A percentile compares a stretch with the other conserved stretches of the same genome.
These are phyloP conservation scores for Bovichtus variegatus DNA, from an alignment of 2,797 vertebrate species.

Conservation along the genomic window DNA sequence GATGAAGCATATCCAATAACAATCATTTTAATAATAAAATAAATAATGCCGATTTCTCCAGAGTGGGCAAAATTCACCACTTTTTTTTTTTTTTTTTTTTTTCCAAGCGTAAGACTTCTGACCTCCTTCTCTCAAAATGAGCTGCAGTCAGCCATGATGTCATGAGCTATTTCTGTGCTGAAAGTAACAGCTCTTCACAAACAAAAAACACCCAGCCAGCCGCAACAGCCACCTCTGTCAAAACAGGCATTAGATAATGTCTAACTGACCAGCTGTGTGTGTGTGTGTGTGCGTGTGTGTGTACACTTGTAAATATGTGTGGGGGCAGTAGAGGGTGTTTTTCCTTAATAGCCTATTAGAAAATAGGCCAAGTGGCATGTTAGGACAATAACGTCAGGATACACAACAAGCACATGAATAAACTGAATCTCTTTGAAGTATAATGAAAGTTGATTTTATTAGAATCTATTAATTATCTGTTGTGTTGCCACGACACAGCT, in stretches of 20 bases:
- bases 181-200: constrained; percentile 19
- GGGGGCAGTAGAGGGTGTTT: constrained; percentile 12
- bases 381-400: background rate
- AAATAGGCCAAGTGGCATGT: constrained; percentile 2
- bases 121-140: constrained; percentile 16
- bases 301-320: background rate
- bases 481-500: background rate
- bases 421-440: background rate
- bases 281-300: constrained; percentile 15
- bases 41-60: too few relatives aligned
- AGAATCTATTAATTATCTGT: background rate
- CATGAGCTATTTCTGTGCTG: constrained; percentile 44
- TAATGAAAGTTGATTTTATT: background rate
- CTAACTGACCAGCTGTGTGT: constrained; percentile 30
- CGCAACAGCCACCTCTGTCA: constrained; percentile 36
- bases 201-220: constrained; percentile 41
- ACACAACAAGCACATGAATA: background rate
- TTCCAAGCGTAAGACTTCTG: too few relatives aligned
- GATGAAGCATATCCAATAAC: too few relatives aligned
- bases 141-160: constrained; percentile 37
- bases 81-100: too few relatives aligned
- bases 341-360: background rate
- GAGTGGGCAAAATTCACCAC: too few relatives aligned
- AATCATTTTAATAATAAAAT: too few relatives aligned
- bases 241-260: constrained; percentile 65